phyloP scores from a whole-genome alignment of 2,113 vertebrate species.

The Leucosticte australis region DNA sequence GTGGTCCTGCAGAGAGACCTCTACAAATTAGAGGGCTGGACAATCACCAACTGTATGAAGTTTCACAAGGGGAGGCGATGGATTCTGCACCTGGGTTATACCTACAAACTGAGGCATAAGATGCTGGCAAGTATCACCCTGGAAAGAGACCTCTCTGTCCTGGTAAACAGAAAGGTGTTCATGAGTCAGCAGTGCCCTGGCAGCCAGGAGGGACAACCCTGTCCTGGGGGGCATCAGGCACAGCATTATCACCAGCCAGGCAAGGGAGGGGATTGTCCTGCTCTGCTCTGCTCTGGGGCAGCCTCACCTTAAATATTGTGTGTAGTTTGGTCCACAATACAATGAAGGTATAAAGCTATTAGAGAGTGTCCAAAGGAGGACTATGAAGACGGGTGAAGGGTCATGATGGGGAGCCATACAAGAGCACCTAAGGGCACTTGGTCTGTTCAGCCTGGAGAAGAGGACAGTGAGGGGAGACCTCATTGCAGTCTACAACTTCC shows the following conservation, averaged over 20 bases:
- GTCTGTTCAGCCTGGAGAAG: not conserved
- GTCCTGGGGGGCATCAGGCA: not conserved
- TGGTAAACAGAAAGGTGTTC: not conserved
- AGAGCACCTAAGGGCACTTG: not conserved
- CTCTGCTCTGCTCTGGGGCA: not conserved
- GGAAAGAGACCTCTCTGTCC: not conserved
- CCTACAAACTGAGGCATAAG: fast-evolving
- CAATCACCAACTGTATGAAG: not conserved
- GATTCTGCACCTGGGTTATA: not conserved
- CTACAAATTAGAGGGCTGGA: not conserved
- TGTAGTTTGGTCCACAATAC: not conserved
- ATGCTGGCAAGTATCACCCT: not conserved
- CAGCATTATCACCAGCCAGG: fast-evolving
- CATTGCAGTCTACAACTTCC: not conserved
- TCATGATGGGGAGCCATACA: not conserved
- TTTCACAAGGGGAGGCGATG: not conserved
- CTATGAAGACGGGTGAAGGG: not conserved
- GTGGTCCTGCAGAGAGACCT: not conserved
- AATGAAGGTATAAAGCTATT: not conserved
- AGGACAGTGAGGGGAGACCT: not conserved
- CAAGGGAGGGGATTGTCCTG: not conserved
- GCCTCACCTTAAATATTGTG: not conserved
- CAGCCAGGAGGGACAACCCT: not conserved
- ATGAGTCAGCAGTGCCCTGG: not conserved
- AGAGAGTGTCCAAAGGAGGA: not conserved